phyloP scores from a whole-genome alignment of 2,888 invertebrate species.

The Flabesymbios commensalis region DNA sequence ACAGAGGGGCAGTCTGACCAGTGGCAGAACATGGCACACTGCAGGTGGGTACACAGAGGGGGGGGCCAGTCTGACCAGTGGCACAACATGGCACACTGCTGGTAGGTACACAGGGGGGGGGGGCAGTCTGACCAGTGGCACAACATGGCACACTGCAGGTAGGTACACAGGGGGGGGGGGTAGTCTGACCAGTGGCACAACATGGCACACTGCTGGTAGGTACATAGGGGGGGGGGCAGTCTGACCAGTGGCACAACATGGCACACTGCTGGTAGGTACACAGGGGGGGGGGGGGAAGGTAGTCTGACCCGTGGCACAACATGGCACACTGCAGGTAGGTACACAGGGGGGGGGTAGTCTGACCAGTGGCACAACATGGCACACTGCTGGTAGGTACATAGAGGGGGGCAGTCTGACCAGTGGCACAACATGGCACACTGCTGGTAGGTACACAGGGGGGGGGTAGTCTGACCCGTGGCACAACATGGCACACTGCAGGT shows the following conservation, averaged over 20 bases:
- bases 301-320: neutral
- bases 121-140: neutral
- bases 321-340: neutral
- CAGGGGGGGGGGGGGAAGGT: too few species aligned
- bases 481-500: neutral
- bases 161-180: neutral
- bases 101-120: constrained; percentile 60
- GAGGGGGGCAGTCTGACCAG: constrained; percentile 79
- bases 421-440: constrained; percentile 85
- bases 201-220: too few species aligned
- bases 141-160: neutral
- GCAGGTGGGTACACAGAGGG: constrained; percentile 64
- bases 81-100: constrained; percentile 84
- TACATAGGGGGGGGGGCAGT: constrained; percentile 77
- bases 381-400: constrained; percentile 62
- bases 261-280: constrained; percentile 73
- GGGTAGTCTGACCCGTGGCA: neutral
- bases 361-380: too few species aligned
- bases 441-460: constrained; percentile 63
- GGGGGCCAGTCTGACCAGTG: constrained; percentile 76
- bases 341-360: too few species aligned
- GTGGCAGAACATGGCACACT: too few species aligned
- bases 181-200: too few species aligned
- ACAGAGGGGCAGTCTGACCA: too few species aligned
- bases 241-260: constrained; percentile 83